Evolutionary conservation across 2,888 invertebrate species (phyloP), one percentile per base, ranked within the genome.

Genomic region (Apodemia mormo): DNA sequence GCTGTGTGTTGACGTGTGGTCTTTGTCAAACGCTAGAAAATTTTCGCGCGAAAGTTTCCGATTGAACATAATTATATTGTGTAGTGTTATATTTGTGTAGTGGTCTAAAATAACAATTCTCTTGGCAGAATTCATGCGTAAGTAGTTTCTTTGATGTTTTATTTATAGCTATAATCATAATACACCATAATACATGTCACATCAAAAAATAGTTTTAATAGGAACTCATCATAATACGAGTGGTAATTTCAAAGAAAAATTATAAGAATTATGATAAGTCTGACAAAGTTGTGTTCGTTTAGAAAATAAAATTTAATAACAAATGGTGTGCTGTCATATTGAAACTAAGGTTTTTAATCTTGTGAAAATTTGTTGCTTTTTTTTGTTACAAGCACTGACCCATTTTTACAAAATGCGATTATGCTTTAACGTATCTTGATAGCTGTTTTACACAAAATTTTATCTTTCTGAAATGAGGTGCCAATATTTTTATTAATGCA

Each of bases 21-120:
- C 54, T 64, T 69, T 76, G 81, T 72, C 78, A 73, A 71, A 72
- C 71, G 70, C 66, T 64, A 58, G 37, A 70, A 77, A 87, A 88
- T 82, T 88, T 88, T 85, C 79, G 79, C 87, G 86, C 82, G 80
- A 85, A 85, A 86, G 81, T 85, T 82, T 75, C 76, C 81, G 80
- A 75, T 71, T 61, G 64, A 67, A 54, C n/a, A 66, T 68, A 65
- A 72, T 67, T 70, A 70, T 77, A 79, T 76, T 73, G 79, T 72
- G 76, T 76, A 76, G 75, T 78, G 85, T 87, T 84, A 78, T 78
- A 77, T 72, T 73, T 72, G 75, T 75, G 71, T 74, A 72, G 74
- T 68, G 68, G 52, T 61, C n/a, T 64, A 64, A 64, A 64, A 64
- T 37, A 64, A 64, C 64, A 64, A 64, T 64, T 64, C 64, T 30